Evolutionary conservation across 1,140 invertebrate species (phyloP).

Genomic region (Nymphalis io): DNA sequence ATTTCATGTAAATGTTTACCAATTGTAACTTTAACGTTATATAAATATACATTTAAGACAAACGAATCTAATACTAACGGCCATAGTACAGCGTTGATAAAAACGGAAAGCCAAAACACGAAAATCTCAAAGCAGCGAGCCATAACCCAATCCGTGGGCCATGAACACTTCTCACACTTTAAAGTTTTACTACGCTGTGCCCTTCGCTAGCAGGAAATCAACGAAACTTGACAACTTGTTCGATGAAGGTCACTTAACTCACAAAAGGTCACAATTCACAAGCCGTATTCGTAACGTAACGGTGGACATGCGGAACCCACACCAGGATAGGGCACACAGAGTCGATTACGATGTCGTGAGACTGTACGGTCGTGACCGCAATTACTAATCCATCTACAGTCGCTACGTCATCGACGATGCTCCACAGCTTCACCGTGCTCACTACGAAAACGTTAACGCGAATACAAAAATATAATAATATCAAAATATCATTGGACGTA

Average conservation of each 20-base stretch:
- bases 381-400: slow-evolving; percentile 24
- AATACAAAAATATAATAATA: not conserved
- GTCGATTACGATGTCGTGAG: not conserved
- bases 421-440: not conserved
- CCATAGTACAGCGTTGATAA: slow-evolving; percentile 43
- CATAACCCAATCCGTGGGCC: slow-evolving; percentile 15
- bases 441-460: not conserved
- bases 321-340: not conserved
- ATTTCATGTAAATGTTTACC: too few relatives aligned
- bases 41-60: not conserved
- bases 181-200: not conserved
- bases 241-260: slow-evolving; percentile 23
- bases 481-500: not conserved
- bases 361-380: slow-evolving; percentile 31
- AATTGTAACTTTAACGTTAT: not conserved
- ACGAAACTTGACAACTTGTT: slow-evolving; percentile 6
- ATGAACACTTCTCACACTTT: slow-evolving; percentile 19
- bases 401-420: not conserved
- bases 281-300: slow-evolving; percentile 2
- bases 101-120: slow-evolving; percentile 48
- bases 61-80: slow-evolving; percentile 49
- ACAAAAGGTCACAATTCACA: slow-evolving; percentile 31
- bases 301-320: slow-evolving; percentile 21
- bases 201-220: slow-evolving; percentile 26
- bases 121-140: slow-evolving; percentile 46